Percentiles rank a stretch among this genome's conserved stretches.
Evolutionary conservation across 2,888 invertebrate species (phyloP).

Genomic region (Drosophila multiciliata): DNA sequence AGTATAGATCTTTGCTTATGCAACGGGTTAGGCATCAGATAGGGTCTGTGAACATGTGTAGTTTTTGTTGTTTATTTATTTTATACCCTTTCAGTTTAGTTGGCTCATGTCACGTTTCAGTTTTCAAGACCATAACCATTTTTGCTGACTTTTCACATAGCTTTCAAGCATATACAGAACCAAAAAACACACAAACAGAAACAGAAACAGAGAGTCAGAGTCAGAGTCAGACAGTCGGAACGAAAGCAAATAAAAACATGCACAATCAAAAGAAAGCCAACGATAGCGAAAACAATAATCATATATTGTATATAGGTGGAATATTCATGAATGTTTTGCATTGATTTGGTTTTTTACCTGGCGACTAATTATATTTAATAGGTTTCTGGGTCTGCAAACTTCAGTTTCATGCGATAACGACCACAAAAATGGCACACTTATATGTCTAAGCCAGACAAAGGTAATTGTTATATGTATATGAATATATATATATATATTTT

Average conservation of each 20-base stretch:
- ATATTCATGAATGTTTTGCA: constrained; percentile 11
- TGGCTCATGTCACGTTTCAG: constrained; percentile 62
- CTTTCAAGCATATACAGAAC: constrained; percentile 16
- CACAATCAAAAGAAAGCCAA: constrained; percentile 38
- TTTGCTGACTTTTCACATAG: constrained; percentile 65
- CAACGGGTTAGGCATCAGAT: constrained; percentile 30
- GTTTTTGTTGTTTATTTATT: background rate
- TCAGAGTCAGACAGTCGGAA: constrained; percentile 19
- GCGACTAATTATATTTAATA: constrained; percentile 29
- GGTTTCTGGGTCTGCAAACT: constrained; percentile 10
- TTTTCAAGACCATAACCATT: constrained; percentile 63
- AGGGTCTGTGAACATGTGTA: constrained; percentile 17
- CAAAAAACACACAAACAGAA: constrained; percentile 2
- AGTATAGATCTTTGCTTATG: constrained; percentile 26
- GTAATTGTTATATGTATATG: background rate
- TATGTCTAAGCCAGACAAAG: constrained; percentile 21
- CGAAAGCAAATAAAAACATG: constrained; percentile 42
- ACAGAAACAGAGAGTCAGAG: constrained; percentile 25
- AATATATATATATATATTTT: background rate
- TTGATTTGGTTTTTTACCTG: constrained; percentile 36
- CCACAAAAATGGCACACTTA: constrained; percentile 38
- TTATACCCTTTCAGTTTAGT: constrained; percentile 1
- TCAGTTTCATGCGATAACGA: background rate
- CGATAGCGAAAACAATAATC: constrained; percentile 4
- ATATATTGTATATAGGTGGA: background rate